Conservation (phyloP, 1,140 invertebrate genomes). For the Drosophila hydei region DNA sequence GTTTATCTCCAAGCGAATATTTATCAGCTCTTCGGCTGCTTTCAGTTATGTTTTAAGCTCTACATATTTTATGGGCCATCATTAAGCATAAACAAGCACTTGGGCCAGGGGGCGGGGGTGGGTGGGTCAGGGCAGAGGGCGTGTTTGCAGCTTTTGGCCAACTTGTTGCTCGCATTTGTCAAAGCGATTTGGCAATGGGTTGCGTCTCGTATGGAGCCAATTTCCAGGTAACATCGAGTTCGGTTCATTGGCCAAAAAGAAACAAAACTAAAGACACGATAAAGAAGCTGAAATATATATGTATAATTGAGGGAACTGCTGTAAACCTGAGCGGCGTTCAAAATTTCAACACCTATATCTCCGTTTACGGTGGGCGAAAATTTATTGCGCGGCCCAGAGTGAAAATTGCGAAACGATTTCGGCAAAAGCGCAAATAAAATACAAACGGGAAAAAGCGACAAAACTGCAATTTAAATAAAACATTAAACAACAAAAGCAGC, state of each 20-base stretch:
- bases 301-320: conserved; percentile 15
- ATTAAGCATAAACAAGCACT: background rate
- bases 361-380: conserved; percentile 38
- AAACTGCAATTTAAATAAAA: conserved; percentile 28
- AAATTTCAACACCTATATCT: conserved; percentile 39
- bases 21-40: background rate
- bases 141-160: background rate
- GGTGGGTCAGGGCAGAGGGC: no score
- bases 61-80: conserved; percentile 4
- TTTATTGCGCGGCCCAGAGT: conserved; percentile 52
- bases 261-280: conserved; percentile 3
- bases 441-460: conserved; percentile 20
- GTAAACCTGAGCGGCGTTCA: conserved; percentile 39
- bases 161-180: conserved; percentile 26
- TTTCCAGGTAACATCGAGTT: conserved; percentile 35
- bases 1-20: no score
- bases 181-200: conserved; percentile 27
- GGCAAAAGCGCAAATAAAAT: conserved; percentile 27
- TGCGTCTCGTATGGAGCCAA: conserved; percentile 25
- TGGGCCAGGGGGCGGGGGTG: background rate
- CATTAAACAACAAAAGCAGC: conserved; percentile 21
- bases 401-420: conserved; percentile 53
- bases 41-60: background rate
- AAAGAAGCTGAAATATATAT: background rate
- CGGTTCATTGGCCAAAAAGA: conserved; percentile 48